A percentile compares a stretch with the other conserved stretches of the same genome.
Evolutionary conservation across 2,797 vertebrate species (phyloP).

Genomic region (Cynopterus sphinx): DNA sequence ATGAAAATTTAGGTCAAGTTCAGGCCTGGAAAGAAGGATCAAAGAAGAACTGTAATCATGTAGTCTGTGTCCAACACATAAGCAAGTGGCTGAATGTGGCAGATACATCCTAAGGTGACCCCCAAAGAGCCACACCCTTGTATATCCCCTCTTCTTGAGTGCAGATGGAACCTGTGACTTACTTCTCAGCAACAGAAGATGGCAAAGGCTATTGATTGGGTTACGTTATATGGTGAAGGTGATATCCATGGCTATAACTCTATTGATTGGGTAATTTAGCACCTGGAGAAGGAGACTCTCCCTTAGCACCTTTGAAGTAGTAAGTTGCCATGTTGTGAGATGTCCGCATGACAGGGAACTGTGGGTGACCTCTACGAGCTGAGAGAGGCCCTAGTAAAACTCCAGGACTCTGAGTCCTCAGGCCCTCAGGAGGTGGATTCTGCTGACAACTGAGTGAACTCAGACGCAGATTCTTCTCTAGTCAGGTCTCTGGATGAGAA

Average conservation of each 20-base stretch:
- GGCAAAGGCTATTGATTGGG: neutral
- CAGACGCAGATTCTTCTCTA: neutral
- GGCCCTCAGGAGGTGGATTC: neutral
- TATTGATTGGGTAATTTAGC: neutral
- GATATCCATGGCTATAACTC: neutral
- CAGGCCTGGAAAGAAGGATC: neutral
- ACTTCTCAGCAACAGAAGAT: neutral
- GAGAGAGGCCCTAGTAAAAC: neutral
- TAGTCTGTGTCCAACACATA: neutral
- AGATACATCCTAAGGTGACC: neutral
- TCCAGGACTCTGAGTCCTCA: neutral
- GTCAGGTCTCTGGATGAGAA: neutral
- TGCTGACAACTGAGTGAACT: neutral
- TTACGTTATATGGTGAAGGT: neutral
- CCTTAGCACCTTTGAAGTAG: neutral
- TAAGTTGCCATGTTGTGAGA: neutral
- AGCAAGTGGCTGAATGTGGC: neutral
- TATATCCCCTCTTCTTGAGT: neutral
- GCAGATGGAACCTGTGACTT: neutral
- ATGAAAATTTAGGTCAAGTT: neutral
- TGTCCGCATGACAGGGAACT: neutral
- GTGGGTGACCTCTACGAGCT: neutral
- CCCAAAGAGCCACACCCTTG: neutral
- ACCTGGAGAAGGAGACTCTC: neutral
- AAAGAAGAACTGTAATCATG: slow-evolving; percentile 28